phyloP scores from a whole-genome alignment of 2,888 invertebrate species.

The Mechanitis messenoides region DNA sequence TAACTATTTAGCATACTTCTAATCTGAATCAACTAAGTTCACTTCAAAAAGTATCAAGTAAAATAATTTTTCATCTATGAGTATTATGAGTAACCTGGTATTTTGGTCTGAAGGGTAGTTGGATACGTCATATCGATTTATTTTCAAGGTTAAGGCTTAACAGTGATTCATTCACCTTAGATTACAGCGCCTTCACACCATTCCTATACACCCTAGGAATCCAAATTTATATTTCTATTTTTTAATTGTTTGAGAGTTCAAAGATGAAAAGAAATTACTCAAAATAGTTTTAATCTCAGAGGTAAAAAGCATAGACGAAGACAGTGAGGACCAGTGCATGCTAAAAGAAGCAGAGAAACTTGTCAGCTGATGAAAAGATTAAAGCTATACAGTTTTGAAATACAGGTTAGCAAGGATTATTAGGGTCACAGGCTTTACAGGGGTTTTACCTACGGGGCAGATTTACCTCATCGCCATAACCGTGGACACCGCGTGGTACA shows the following conservation, averaged over 20 bases:
- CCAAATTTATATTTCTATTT: too few species aligned
- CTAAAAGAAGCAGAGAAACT: background rate
- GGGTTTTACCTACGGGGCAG: slow-evolving; percentile 61
- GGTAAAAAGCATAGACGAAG: background rate
- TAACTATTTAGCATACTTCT: too few species aligned
- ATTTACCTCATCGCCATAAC: slow-evolving; percentile 94
- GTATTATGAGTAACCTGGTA: too few species aligned
- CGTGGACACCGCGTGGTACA: slow-evolving; percentile 96
- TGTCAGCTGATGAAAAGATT: background rate
- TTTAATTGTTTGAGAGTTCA: background rate
- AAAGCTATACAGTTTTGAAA: slow-evolving; percentile 1
- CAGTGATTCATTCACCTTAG: slow-evolving; percentile 12
- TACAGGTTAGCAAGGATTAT: slow-evolving; percentile 9
- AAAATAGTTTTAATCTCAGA: background rate
- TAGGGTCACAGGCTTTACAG: slow-evolving; percentile 43
- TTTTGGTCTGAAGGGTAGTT: background rate
- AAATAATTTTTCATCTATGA: too few species aligned
- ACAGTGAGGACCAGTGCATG: background rate
- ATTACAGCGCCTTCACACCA: background rate
- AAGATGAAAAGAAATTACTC: background rate
- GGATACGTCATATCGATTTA: slow-evolving; percentile 57
- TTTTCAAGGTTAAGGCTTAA: slow-evolving; percentile 53
- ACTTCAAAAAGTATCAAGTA: too few species aligned
- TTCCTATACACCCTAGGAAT: too few species aligned
- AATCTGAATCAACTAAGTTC: too few species aligned